Evolutionary conservation across 2,113 vertebrate species (phyloP).

Genomic region (Telmatochromis brichardi): DNA sequence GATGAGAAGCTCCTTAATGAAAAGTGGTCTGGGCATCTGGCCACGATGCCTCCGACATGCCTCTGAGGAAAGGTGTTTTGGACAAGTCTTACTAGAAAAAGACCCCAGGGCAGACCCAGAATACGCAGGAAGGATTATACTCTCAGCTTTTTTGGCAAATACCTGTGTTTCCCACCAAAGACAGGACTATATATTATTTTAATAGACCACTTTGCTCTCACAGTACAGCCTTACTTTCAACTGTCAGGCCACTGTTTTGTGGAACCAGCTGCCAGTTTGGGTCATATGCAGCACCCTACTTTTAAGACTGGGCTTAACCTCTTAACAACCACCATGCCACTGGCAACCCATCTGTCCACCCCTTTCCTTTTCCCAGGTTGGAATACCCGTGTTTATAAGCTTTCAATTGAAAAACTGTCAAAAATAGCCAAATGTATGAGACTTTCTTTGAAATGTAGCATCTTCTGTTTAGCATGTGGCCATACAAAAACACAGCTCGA

Average conservation of each 20-base stretch:
- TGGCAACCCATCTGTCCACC: neutral
- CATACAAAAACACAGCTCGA: neutral
- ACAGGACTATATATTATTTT: neutral
- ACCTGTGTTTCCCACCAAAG: neutral
- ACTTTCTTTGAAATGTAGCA: neutral
- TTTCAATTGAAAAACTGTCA: neutral
- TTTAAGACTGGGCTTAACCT: neutral
- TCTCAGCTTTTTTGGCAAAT: neutral
- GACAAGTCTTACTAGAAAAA: neutral
- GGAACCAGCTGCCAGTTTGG: neutral
- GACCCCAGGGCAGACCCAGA: neutral
- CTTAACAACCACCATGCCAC: no score
- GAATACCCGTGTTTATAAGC: neutral
- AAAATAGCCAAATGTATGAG: neutral
- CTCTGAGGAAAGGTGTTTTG: neutral
- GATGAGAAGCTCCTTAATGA: neutral
- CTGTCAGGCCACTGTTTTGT: neutral
- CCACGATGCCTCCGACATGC: neutral
- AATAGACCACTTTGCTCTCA: neutral
- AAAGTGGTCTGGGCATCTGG: neutral
- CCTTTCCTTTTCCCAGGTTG: neutral
- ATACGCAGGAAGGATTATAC: neutral
- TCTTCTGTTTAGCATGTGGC: neutral
- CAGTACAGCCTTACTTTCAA: neutral
- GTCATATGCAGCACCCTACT: neutral